Base-by-base conservation (phyloP, 2,113 vertebrate species). In the Phaetusa simplex region DNA sequence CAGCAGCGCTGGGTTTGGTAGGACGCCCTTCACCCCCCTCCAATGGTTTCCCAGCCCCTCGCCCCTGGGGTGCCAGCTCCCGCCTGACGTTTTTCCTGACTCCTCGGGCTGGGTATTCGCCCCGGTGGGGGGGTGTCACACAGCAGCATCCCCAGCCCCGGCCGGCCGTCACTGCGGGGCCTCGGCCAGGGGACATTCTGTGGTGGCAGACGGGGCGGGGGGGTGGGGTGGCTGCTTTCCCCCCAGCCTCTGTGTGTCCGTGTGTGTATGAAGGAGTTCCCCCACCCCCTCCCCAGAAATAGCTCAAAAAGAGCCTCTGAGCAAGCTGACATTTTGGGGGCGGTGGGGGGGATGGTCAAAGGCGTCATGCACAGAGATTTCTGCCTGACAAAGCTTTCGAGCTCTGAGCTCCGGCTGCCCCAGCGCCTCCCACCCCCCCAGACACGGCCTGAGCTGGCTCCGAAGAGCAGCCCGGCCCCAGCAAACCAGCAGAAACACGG, bases 321-420 rank as follows among this genome's bases (percentile, higher is more conserved):
- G 45, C 14, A 29, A 50, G 55, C 22, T 42, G 65, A 23, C 42
- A 8, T 19, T 26, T 11, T 20, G 79, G 65, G 59, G 77, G 24
- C 15, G 26, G 55, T 3, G n/a, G 17, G 3, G 2, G 45, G 27
- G 36, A 4, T 1, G 26, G 8, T 66, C 40, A 11, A 17, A 22
- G 50, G 50, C 20, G 1, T n/a, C 40, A n/a, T 4, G 2, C 40
- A n/a, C 5, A 2, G 53, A 4, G 4, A 23, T 24, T 56, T 12
- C 14, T 19, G 47, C 40, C 17, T n/a, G 27, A 5, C 2, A 2
- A 24, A 12, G 9, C 55, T 22, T 18, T 22, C 30, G 11, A 2
- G 30, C 38, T 12, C 52, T 21, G 9, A 17, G 16, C 12, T 27
- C 23, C 11, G 22, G n/a, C 42, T 0, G 26, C 29, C 11, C 42